phyloP scores from a whole-genome alignment of 1,140 invertebrate species.

The Pygmarrhopalites habei region DNA sequence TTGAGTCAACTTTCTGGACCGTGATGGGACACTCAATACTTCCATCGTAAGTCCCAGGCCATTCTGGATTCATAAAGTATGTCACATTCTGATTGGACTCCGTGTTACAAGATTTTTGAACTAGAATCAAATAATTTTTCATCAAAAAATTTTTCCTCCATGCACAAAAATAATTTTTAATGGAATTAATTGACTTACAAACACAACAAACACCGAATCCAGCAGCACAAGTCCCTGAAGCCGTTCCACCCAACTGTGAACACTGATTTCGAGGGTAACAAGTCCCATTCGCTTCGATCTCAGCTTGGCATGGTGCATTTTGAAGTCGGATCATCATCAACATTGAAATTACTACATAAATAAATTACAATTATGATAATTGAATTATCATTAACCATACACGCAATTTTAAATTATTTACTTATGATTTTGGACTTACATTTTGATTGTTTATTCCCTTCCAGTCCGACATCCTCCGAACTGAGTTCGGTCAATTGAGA shows the following conservation, averaged over 20 bases:
- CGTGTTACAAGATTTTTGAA: constrained; percentile 53
- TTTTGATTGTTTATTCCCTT: no score
- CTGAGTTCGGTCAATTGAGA: no score
- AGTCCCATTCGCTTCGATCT: constrained; percentile 66
- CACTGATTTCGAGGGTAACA: constrained; percentile 65
- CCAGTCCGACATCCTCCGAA: no score
- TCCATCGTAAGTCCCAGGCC: constrained; percentile 55
- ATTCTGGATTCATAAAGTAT: constrained; percentile 54
- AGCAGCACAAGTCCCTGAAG: constrained; percentile 65
- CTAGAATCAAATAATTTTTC: no score
- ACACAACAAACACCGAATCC: constrained; percentile 68
- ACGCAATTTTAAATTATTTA: no score
- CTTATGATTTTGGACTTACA: no score
- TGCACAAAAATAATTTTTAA: neutral
- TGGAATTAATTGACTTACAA: constrained; percentile 50
- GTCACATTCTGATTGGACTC: constrained; percentile 49
- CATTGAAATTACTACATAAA: constrained; percentile 57
- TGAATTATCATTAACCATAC: no score
- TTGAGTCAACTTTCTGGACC: constrained; percentile 62
- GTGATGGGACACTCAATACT: constrained; percentile 76
- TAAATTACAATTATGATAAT: neutral
- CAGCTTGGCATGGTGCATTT: constrained; percentile 58
- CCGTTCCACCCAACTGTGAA: constrained; percentile 55
- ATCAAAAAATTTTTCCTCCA: no score
- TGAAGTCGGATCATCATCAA: constrained; percentile 68